A percentile compares a stretch with the other conserved stretches of the same genome.
These are phyloP conservation scores for Labroides dimidiatus DNA, from an alignment of 2,797 vertebrate species.

Conservation along the genomic window DNA sequence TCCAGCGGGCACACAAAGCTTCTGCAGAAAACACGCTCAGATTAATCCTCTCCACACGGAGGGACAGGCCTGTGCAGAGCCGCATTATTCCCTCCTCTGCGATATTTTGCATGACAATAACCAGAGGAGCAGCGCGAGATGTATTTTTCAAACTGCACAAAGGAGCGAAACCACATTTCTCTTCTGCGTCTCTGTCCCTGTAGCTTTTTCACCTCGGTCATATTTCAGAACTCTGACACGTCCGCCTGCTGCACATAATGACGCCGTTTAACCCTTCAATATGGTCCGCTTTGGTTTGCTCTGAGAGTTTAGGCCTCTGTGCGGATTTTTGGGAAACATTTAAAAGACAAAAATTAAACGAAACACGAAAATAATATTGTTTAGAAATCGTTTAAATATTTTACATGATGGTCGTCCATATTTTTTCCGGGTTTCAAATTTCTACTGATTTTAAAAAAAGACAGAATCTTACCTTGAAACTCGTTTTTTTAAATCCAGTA, in stretches of 20 bases:
- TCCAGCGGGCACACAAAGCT: not conserved
- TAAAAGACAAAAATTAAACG: not conserved
- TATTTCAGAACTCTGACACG: slow-evolving; percentile 70
- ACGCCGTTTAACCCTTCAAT: slow-evolving; percentile 61
- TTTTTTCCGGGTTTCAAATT: not conserved
- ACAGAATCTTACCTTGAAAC: slow-evolving; percentile 22
- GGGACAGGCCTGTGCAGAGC: slow-evolving; percentile 2
- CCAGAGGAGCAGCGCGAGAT: slow-evolving; percentile 27
- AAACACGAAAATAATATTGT: not conserved
- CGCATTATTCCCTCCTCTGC: slow-evolving; percentile 26
- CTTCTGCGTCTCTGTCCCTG: slow-evolving; percentile 35
- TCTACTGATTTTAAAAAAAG: not conserved
- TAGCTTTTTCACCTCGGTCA: slow-evolving; percentile 48
- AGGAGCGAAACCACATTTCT: slow-evolving; percentile 60
- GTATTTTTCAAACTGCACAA: slow-evolving; percentile 76
- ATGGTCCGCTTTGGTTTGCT: slow-evolving; percentile 23
- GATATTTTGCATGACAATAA: slow-evolving; percentile 72
- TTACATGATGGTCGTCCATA: too few species aligned
- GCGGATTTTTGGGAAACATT: not conserved
- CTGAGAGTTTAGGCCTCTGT: not conserved
- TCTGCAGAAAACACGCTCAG: slow-evolving; percentile 26
- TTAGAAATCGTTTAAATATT: too few species aligned
- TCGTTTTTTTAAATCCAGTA: not conserved
- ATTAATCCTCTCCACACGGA: slow-evolving; percentile 26
- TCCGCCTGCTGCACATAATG: slow-evolving; percentile 49